Evolutionary conservation across 2,113 vertebrate genomes (phyloP), one percentile per base, ranked within the genome.

Genomic region (Hucho hucho): DNA sequence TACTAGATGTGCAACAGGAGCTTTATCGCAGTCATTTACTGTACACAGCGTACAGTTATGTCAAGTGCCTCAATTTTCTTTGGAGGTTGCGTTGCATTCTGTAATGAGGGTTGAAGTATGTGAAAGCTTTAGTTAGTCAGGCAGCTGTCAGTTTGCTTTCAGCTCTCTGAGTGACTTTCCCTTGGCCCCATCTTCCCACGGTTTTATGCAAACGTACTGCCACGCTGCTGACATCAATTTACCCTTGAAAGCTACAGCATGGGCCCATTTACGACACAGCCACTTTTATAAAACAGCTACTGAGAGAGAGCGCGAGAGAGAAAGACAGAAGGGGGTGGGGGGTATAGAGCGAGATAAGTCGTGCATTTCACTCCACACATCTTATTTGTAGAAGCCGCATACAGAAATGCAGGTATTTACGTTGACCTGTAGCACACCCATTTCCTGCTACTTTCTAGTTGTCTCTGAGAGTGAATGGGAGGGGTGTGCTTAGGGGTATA

Each of bases 191-290:
- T 81, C 81, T 78, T 88, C 79, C 87, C 78, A 86, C 78, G 64
- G 77, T 86, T 89, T 88, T 87, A 90, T 90, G 84, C 89, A 86
- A 88, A 89, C 84, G 71, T 83, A 77, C 79, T 82, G 76, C 72
- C 64, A 75, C 85, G 86, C 88, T 86, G 86, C 80, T 89, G 88
- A 90, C 92, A 90, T 84, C 90, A 88, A 88, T 90, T 93, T 89
- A 86, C 73, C 80, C 83, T 77, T 87, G 83, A 90, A 89, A 91
- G 85, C 84, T 77, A 28, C 49, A 7, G 71, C 73, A 47, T 70
- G 3, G 75, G 65, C 70, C 81, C 74, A 85, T 90, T 87, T 43
- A 43, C 37, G 7, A 43, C 2, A 43, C 37, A 43, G 37, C 1
- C 9, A 0, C 37, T 43, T 11, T 43, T 43, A 9, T 43, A 43